These are phyloP conservation scores for Sebastes kiyomatsui DNA, from an alignment of 2,797 vertebrate species.

Conservation along the genomic window DNA sequence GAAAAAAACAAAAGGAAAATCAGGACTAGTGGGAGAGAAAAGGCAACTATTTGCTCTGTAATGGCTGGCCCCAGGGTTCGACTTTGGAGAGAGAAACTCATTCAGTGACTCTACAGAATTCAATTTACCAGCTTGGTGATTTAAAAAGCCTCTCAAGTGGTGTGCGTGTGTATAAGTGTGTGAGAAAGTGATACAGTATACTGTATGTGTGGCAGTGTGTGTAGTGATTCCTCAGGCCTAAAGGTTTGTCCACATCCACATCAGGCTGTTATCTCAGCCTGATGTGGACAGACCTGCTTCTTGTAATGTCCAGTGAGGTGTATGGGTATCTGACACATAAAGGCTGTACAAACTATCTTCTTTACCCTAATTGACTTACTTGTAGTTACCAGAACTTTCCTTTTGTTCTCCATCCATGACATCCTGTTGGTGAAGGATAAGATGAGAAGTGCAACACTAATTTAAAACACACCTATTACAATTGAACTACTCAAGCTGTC, in stretches of 20 bases:
- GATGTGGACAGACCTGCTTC: not conserved
- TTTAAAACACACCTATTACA: not conserved
- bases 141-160: conserved; percentile 51
- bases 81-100: conserved; percentile 51
- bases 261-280: not conserved
- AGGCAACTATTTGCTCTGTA: conserved; percentile 49
- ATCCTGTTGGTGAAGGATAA: not conserved
- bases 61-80: conserved; percentile 45
- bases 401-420: not conserved
- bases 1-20: not conserved
- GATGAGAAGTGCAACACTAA: not conserved
- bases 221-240: not conserved
- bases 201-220: not conserved
- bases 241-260: not conserved
- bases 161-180: not conserved
- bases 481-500: not conserved
- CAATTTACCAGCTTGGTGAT: conserved; percentile 61
- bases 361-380: not conserved
- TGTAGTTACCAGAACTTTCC: not conserved
- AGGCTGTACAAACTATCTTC: not conserved
- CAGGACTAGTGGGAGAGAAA: conserved; percentile 16
- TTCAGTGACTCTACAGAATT: conserved; percentile 48
- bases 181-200: not conserved
- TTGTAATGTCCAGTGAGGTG: not conserved
- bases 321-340: not conserved